Base-by-base conservation (phyloP, 1,140 invertebrate genomes). In the Hylyphantes graminicola region DNA sequence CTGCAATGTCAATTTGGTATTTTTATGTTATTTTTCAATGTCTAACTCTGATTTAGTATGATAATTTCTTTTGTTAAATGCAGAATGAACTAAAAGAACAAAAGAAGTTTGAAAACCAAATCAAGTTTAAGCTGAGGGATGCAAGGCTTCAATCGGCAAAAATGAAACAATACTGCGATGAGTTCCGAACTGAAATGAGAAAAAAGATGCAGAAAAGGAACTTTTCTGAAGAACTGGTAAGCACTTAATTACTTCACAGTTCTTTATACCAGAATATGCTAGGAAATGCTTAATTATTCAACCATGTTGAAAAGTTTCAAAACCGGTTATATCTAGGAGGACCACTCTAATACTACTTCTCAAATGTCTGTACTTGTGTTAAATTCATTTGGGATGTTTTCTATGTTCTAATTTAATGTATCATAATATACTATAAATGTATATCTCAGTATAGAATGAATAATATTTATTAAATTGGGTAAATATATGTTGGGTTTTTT, bases 141-240 rank as follows among this genome's bases (percentile, higher is more conserved):
- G 57, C 80, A 54, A 83, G 80, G 75, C 12, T 83, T n/a, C 59
- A 67, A 9, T 67, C 80, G 65, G 80, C 54, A 35, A 74, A 67
- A 21, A 75, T 75, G 72, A 83, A 75, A 50, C 59, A 75, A 10
- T 83, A 83, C 48, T 75, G 19, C 59, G 63, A 83, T 15, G 80
- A 83, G 57, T 83, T 83, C 57, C 61, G 59, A 15, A 10, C 15
- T n/a, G 80, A 74, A 64, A 75, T 83, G 72, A 15, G 54, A 10
- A 83, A 75, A 35, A 83, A 83, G 48, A 74, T 83, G 70, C 48
- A 55, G 55, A 83, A 83, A 13, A 74, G 72, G 51, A 83, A 83
- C 67, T 75, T 17, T 75, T 12, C 50, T 35, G 72, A 83, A 68
- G 80, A 83, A 75, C 15, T 67, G 53, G 80, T 83, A 63, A 73